A percentile compares a stretch with the other conserved stretches of the same genome.
phyloP scores from a whole-genome alignment of 2,113 vertebrate species.

The Phainopepla nitens region DNA sequence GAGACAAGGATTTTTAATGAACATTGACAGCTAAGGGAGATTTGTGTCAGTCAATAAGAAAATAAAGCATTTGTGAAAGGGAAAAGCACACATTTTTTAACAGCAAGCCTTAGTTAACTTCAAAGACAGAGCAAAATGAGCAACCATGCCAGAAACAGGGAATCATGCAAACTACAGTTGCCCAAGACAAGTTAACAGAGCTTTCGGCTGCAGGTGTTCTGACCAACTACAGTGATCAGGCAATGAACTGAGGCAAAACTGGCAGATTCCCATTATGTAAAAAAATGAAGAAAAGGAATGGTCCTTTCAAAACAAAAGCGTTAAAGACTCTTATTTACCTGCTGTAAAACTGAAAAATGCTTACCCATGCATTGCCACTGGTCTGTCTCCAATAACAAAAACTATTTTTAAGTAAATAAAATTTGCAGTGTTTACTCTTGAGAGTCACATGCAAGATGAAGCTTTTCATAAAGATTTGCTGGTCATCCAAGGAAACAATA shows the following conservation, averaged over 20 bases:
- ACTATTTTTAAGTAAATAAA: background rate
- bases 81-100: background rate
- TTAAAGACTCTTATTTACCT: background rate
- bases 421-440: background rate
- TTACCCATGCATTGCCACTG: background rate
- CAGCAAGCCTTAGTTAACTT: background rate
- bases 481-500: background rate
- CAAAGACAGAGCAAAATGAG: background rate
- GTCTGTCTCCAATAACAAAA: background rate
- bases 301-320: background rate
- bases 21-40: background rate
- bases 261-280: background rate
- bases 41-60: background rate
- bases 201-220: background rate
- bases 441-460: background rate
- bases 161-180: background rate
- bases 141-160: background rate
- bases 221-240: background rate
- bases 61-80: background rate
- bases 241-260: background rate
- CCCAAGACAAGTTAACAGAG: background rate
- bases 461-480: background rate
- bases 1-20: background rate
- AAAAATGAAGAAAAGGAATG: background rate
- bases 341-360: background rate